Percentiles rank a stretch among this genome's conserved stretches.
phyloP scores from a whole-genome alignment of 2,888 invertebrate species.

The Nomada goodeniana region DNA sequence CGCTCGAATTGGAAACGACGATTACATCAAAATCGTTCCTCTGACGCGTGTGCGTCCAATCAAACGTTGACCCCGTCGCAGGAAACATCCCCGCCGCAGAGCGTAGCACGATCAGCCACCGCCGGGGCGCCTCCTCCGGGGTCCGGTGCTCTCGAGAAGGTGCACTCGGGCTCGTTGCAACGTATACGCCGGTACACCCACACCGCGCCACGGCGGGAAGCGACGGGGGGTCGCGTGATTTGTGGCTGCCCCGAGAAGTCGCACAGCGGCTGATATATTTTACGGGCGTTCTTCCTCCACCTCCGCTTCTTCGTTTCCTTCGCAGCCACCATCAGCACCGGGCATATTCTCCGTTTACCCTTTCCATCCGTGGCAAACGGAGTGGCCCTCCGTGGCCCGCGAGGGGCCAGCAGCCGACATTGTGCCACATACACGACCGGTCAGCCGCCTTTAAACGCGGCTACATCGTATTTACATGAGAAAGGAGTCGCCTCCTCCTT shows the following conservation, averaged over 20 bases:
- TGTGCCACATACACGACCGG: constrained; percentile 80
- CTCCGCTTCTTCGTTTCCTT: constrained; percentile 42
- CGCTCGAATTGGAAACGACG: not conserved
- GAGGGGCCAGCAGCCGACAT: constrained; percentile 77
- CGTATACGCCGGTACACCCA: constrained; percentile 77
- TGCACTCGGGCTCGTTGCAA: constrained; percentile 51
- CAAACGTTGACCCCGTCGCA: constrained; percentile 46
- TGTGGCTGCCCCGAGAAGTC: constrained; percentile 84
- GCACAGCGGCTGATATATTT: constrained; percentile 84
- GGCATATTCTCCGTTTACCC: constrained; percentile 45
- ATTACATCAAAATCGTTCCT: constrained; percentile 1
- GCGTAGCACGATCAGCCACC: constrained; percentile 22
- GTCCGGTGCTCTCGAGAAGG: constrained; percentile 40
- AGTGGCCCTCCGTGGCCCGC: constrained; percentile 49
- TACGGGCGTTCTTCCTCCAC: constrained; percentile 79
- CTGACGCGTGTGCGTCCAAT: constrained; percentile 39
- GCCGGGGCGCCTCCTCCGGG: constrained; percentile 3
- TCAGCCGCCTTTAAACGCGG: constrained; percentile 82
- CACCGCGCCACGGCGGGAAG: constrained; percentile 73
- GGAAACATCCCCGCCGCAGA: constrained; percentile 23
- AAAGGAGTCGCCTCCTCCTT: constrained; percentile 79
- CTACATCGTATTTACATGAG: constrained; percentile 84
- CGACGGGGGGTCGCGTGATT: constrained; percentile 84
- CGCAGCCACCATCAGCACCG: constrained; percentile 46
- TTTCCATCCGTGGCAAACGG: not conserved